Evolutionary conservation across 2,888 invertebrate species (phyloP), one percentile per base, ranked within the genome.

Genomic region (Dolomedes plantarius): DNA sequence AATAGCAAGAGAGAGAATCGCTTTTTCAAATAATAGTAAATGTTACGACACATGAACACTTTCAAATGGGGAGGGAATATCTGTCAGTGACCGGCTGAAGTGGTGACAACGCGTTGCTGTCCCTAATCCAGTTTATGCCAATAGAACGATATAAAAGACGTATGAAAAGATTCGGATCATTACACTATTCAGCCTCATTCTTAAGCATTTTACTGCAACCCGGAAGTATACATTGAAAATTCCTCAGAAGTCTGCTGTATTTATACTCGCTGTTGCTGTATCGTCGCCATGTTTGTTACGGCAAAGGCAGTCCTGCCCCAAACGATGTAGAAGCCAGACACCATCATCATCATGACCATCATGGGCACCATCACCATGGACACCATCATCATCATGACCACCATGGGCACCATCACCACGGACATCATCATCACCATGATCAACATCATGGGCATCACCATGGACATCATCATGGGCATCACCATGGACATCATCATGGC

Each of bases 361-460:
- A 72, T 16, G 29, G 56, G n/a, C 64, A 79, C 2, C 72, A 79
- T 16, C 77, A 78, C 29, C 62, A 69, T 11, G 64, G 79, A n/a
- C 72, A 79, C n/a, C 72, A 79, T 32, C 50, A 65, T n/a, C 73
- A 80, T 19, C 74, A 74, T 23, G 67, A 81, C 2, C 36, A 74
- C 19, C 68, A 74, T 7, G 69, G 78, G 23, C 78, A 78, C 7
- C 79, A 79, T 27, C 72, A 72, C 13, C 80, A 81, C 16, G 73
- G 65, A 9, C 73, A 74, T 68, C 67, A 65, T 7, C 73, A 81
- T 62, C 68, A 68, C 29, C 74, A 81, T 11, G 64, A 62, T 23
- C 74, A 74, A 36, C n/a, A 32, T n/a, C 67, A 67, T 31, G 29
- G 29, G 2, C 67, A 67, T 9, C 29, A 19, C 9, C 65, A 27